phyloP scores from a whole-genome alignment of 2,113 vertebrate species.

The Mobula hypostoma region DNA sequence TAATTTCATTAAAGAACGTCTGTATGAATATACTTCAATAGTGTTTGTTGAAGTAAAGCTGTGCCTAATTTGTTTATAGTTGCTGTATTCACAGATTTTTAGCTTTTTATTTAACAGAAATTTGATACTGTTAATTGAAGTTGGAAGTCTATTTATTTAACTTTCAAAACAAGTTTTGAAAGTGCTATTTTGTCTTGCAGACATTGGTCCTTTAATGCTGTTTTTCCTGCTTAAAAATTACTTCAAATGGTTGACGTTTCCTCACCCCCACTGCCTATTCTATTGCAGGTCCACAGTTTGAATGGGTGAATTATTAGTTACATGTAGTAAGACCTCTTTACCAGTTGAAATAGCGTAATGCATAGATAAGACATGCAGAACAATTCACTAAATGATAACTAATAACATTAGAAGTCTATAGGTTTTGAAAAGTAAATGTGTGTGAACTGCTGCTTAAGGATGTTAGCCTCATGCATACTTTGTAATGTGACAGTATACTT shows the following conservation, averaged over 20 bases:
- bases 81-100: constrained; percentile 16
- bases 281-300: not conserved
- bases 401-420: not conserved
- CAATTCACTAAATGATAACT: not conserved
- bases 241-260: not conserved
- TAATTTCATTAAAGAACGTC: not conserved
- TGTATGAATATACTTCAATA: not conserved
- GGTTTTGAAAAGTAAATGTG: not conserved
- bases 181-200: not conserved
- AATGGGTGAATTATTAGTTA: not conserved
- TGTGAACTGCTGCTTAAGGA: not conserved
- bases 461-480: not conserved
- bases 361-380: not conserved
- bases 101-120: not conserved
- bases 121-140: not conserved
- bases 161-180: constrained; percentile 19
- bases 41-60: not conserved
- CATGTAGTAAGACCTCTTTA: not conserved
- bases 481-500: not conserved
- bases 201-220: not conserved
- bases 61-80: constrained; percentile 16
- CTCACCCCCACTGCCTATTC: constrained; percentile 1
- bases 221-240: not conserved
- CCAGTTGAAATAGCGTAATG: not conserved
- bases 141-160: not conserved